These are phyloP conservation scores for Limenitis camilla DNA, from an alignment of 2,888 invertebrate species.

Conservation along the genomic window DNA sequence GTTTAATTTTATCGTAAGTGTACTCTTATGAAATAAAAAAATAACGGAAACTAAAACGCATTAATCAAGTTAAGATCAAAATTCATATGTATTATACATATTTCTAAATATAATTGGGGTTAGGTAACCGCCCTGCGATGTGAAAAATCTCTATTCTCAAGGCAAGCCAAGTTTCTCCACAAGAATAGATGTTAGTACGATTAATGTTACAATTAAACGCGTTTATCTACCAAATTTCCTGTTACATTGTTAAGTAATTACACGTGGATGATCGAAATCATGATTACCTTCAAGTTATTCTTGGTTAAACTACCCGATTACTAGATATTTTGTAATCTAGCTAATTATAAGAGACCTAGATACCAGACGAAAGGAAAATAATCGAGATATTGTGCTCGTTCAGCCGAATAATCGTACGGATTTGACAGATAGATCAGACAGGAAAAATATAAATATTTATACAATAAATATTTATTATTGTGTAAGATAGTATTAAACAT, in stretches of 20 bases:
- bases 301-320: constrained; percentile 11
- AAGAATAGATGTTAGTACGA: constrained; percentile 45
- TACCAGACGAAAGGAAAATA: background rate
- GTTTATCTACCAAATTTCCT: constrained; percentile 54
- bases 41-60: background rate
- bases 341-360: constrained; percentile 2
- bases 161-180: constrained; percentile 53
- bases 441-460: background rate
- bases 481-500: too few relatives aligned
- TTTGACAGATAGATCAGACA: background rate
- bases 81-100: constrained; percentile 8
- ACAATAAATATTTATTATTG: too few relatives aligned
- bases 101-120: constrained; percentile 27
- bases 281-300: constrained; percentile 10
- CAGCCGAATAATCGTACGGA: background rate
- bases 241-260: constrained; percentile 25
- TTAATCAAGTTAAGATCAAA: constrained; percentile 1
- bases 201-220: constrained; percentile 48
- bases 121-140: constrained; percentile 48
- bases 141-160: constrained; percentile 58
- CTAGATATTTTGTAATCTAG: constrained; percentile 10
- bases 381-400: constrained; percentile 3
- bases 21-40: too few relatives aligned
- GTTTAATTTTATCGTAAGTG: too few relatives aligned
- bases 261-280: constrained; percentile 12